A percentile compares a stretch with the other conserved stretches of the same genome.
These are phyloP conservation scores for Cryptocephalus primarius DNA, from an alignment of 2,888 invertebrate genomes.

Conservation along the genomic window DNA sequence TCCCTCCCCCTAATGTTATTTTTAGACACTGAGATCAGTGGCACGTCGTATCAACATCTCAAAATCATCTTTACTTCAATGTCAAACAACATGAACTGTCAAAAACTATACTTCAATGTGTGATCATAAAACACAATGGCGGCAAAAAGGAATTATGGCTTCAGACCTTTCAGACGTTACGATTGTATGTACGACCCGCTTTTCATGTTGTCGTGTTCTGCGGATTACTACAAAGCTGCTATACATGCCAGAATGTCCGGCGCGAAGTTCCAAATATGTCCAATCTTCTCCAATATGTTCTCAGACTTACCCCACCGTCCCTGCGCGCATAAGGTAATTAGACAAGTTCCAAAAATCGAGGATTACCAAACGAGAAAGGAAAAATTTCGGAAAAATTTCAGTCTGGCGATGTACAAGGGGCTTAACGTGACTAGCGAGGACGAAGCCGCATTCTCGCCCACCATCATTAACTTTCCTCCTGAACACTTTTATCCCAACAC, in stretches of 20 bases:
- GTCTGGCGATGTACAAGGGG: no score
- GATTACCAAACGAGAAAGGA: no score
- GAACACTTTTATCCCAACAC: conserved; percentile 1
- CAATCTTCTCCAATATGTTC: conserved; percentile 49
- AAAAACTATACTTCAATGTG: no score
- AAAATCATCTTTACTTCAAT: no score
- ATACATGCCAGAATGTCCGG: conserved; percentile 44
- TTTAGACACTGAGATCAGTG: no score
- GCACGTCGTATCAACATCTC: no score
- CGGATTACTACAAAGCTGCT: conserved; percentile 45
- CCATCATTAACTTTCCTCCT: conserved; percentile 18
- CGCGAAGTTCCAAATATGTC: conserved; percentile 43
- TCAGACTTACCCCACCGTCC: conserved; percentile 43
- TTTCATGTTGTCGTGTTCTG: conserved; percentile 45
- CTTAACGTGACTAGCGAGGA: no score
- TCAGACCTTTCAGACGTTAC: conserved; percentile 17
- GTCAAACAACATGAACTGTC: no score
- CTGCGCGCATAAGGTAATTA: conserved; percentile 37
- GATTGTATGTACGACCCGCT: conserved; percentile 37
- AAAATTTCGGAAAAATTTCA: no score
- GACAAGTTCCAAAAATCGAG: not conserved
- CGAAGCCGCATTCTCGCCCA: conserved; percentile 21
- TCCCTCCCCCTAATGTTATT: no score
- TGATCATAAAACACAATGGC: no score
- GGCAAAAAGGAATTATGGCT: no score